Percentiles rank a stretch among this genome's conserved stretches.
phyloP scores from a whole-genome alignment of 64 coral and sea anemone genomes.

The Stylophora pistillata region DNA sequence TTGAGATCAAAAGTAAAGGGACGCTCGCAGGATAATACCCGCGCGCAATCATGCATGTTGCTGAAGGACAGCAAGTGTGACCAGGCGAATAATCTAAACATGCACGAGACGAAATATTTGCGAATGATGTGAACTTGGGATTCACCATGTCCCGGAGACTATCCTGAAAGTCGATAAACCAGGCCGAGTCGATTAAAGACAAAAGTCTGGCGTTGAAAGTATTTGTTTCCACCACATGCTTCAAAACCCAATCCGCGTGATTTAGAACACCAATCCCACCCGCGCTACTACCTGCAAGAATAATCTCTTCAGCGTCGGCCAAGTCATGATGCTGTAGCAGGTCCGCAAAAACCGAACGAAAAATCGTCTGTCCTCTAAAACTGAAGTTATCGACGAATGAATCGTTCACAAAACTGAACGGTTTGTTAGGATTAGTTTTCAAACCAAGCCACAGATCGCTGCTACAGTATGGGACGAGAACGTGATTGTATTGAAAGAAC shows the following conservation, averaged over 20 bases:
- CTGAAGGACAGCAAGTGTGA: conserved; percentile 48
- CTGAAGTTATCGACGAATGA: conserved; percentile 65
- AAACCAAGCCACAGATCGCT: conserved; percentile 67
- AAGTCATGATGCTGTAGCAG: conserved; percentile 32
- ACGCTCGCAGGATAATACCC: conserved; percentile 39
- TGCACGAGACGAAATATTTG: conserved; percentile 37
- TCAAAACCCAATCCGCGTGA: conserved; percentile 47
- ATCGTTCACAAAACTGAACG: conserved; percentile 41
- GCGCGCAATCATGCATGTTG: conserved; percentile 43
- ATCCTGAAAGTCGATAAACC: conserved; percentile 72
- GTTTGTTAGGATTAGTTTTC: conserved; percentile 49
- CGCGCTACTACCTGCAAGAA: conserved; percentile 62
- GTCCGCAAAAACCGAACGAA: conserved; percentile 48
- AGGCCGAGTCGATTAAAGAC: conserved; percentile 48
- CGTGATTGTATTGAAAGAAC: conserved; percentile 51
- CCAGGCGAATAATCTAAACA: conserved; percentile 39
- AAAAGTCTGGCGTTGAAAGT: conserved; percentile 22
- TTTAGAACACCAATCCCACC: conserved; percentile 59
- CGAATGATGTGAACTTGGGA: conserved; percentile 31
- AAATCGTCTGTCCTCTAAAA: conserved; percentile 66
- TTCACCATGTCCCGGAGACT: conserved; percentile 13
- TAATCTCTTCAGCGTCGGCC: conserved; percentile 24
- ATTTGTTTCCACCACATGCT: conserved; percentile 9
- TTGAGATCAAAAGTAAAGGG: conserved; percentile 55
- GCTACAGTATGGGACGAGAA: conserved; percentile 71